These are phyloP conservation scores for Melopsittacus undulatus DNA, from an alignment of 2,797 vertebrate species.

Conservation along the genomic window DNA sequence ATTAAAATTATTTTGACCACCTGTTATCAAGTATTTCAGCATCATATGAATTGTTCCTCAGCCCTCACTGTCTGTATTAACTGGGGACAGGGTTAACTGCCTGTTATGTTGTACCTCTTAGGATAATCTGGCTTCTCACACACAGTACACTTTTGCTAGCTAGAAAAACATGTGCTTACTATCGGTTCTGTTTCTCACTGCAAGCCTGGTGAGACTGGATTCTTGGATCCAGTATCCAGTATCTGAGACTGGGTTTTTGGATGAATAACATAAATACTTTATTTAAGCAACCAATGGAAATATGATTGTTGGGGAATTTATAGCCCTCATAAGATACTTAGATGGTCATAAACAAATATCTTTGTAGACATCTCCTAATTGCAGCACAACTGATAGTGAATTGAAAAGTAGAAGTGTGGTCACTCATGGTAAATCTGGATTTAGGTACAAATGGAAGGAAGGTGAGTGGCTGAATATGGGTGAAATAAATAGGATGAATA, in stretches of 20 bases:
- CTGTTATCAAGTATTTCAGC: neutral
- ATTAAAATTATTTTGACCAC: neutral
- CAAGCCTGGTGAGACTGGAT: neutral
- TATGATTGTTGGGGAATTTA: neutral
- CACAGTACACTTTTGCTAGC: neutral
- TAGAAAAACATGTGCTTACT: neutral
- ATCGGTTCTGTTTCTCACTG: neutral
- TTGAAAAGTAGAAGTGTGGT: neutral
- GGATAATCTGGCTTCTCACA: too few relatives aligned
- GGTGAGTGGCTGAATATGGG: neutral
- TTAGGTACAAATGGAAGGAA: neutral
- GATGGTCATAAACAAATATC: neutral
- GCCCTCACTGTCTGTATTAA: neutral
- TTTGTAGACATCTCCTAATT: neutral
- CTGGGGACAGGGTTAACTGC: neutral
- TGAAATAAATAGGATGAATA: neutral
- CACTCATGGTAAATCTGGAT: neutral
- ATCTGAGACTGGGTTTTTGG: neutral
- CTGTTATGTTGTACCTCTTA: neutral
- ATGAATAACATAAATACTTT: neutral
- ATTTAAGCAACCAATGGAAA: neutral
- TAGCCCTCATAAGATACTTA: neutral
- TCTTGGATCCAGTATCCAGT: too few relatives aligned
- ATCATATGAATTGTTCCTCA: neutral
- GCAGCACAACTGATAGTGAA: neutral